A percentile compares a stretch with the other conserved stretches of the same genome.
Conservation (phyloP, 2,888 invertebrate genomes). For the Xiphydria camelus region DNA sequence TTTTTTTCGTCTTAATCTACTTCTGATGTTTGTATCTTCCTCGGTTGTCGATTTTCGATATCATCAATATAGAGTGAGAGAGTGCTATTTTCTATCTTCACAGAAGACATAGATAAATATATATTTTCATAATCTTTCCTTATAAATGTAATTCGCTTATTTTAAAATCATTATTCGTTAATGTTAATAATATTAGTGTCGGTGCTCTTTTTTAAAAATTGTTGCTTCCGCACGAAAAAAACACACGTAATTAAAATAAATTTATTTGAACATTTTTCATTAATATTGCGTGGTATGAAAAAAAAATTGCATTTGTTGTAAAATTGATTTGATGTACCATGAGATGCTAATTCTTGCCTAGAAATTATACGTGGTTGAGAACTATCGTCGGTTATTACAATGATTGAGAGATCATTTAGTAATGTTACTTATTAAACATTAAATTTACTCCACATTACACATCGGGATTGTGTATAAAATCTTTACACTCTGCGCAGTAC, state of each 20-base stretch:
- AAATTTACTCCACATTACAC: too few relatives aligned
- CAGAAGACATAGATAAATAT: constrained; percentile 61
- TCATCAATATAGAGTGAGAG: constrained; percentile 58
- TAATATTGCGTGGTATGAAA: constrained; percentile 15
- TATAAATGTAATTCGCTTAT: constrained; percentile 58
- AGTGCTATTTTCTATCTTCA: constrained; percentile 60
- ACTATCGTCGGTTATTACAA: too few relatives aligned
- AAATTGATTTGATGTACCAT: constrained; percentile 14
- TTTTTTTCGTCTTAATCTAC: constrained; percentile 40
- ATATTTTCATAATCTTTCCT: constrained; percentile 59
- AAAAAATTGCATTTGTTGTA: too few relatives aligned
- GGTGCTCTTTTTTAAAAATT: constrained; percentile 47
- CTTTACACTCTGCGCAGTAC: too few relatives aligned
- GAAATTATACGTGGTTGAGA: too few relatives aligned
- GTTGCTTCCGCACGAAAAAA: constrained; percentile 38
- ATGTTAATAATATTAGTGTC: constrained; percentile 57
- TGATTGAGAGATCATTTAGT: too few relatives aligned
- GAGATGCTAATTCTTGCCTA: constrained; percentile 15
- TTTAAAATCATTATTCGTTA: constrained; percentile 56
- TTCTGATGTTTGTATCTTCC: constrained; percentile 46
- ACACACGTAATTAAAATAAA: constrained; percentile 39
- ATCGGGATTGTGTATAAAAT: too few relatives aligned
- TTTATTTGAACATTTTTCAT: constrained; percentile 28
- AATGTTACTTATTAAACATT: too few relatives aligned
- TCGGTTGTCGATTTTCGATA: constrained; percentile 44